Percentiles rank a stretch among this genome's conserved stretches.
Conservation (phyloP, 2,797 vertebrate genomes). For the Sebastolobus altivelis region DNA sequence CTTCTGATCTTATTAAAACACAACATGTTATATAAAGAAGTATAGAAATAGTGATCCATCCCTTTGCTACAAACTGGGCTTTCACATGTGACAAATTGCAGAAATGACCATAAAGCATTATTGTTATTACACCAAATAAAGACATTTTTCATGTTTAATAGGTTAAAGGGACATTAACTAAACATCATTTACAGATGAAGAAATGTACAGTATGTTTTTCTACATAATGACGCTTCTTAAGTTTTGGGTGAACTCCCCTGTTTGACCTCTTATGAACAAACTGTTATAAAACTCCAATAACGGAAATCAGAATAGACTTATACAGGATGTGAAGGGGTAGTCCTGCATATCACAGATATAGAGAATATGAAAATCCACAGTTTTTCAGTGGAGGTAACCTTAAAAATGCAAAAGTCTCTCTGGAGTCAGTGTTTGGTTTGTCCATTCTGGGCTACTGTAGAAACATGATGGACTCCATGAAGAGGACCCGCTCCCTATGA, state of each 20-base stretch:
- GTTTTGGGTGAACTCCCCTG: no score
- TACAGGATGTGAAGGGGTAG: background rate
- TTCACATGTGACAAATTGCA: background rate
- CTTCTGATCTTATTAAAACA: background rate
- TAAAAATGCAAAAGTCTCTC: no score
- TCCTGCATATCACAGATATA: background rate
- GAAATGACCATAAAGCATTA: background rate
- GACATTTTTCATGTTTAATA: background rate
- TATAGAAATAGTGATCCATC: background rate
- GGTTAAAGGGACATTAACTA: background rate
- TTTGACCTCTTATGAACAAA: background rate
- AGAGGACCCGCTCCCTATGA: no score
- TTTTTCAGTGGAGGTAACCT: background rate
- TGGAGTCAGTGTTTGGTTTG: no score
- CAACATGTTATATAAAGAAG: background rate
- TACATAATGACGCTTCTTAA: no score
- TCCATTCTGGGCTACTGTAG: no score
- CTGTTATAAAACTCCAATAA: background rate
- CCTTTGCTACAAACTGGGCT: background rate
- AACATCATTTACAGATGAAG: background rate
- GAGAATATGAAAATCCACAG: background rate
- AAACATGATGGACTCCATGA: no score
- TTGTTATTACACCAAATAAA: background rate
- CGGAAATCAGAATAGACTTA: background rate
- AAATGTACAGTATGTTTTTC: no score